Evolutionary conservation across 2,113 vertebrate genomes (phyloP), one percentile per base, ranked within the genome.

Genomic region (Phodopus roborovskii): DNA sequence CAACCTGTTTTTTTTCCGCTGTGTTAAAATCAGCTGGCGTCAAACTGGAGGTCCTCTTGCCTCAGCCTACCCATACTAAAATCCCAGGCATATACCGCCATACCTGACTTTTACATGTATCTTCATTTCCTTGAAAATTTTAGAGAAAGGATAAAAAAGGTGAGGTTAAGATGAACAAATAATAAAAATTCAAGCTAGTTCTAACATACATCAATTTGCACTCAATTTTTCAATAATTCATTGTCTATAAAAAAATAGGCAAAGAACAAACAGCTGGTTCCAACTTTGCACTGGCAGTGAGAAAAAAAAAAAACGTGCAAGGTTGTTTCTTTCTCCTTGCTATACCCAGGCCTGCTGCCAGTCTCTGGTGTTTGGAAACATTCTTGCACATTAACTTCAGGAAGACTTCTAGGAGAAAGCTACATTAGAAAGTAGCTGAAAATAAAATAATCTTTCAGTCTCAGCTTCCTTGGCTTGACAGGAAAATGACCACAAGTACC

Each of bases 401-500:
- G 92, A 89, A 91, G 92, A 66, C 33, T 84, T 94, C 75, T 75
- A 90, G 88, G 64, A 93, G 84, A 90, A 85, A 95, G 68, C 64
- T 33, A n/a, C 89, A 56, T 50, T 77, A 83, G 81, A 89, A 96
- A 95, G 87, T 36, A 58, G 42, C 90, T 85, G 92, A 93, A 90
- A 87, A 91, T 66, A 93, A 90, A 87, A 91, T 66, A 60, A 71
- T 68, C 90, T 83, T 75, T 13, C 73, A 91, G 79, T 53, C 50
- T 95, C 79, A 73, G 53, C 73, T 64, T 95, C 50, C 70, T 70
- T 62, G 60, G 60, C 30, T 84, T 73, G 45, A 90, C 45, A 81
- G 50, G 48, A 90, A 95, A 88, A 95, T 10, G n/a, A 92, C 90
- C 62, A 17, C 88, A 50, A 24, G 30, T 56, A 82, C 33, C 19